Percentiles rank a stretch among this genome's conserved stretches.
phyloP scores from a whole-genome alignment of 2,888 invertebrate genomes.

The Spilosoma lubricipeda region DNA sequence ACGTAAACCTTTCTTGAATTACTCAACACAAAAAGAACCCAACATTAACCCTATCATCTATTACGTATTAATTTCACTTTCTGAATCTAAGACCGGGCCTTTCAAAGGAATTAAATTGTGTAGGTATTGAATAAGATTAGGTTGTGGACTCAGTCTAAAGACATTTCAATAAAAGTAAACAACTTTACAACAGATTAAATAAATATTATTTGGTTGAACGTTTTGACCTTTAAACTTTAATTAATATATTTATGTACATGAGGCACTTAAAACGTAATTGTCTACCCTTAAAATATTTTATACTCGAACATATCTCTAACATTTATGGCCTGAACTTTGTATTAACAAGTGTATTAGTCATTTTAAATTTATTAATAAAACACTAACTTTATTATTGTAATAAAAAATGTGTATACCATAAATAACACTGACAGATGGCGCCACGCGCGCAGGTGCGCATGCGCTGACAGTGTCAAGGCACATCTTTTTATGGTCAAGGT shows the following conservation, averaged over 20 bases:
- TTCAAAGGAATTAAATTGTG: background rate
- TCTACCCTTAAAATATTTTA: too few species aligned
- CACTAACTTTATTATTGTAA: background rate
- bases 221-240: background rate
- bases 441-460: conserved; percentile 57
- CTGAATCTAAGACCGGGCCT: background rate
- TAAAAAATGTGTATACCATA: conserved; percentile 5
- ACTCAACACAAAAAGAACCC: background rate
- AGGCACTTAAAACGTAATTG: too few species aligned
- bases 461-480: conserved; percentile 60
- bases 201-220: background rate
- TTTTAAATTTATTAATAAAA: background rate
- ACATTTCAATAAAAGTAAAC: background rate
- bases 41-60: background rate
- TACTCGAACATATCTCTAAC: background rate
- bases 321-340: background rate
- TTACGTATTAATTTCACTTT: background rate
- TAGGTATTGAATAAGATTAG: background rate
- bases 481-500: conserved; percentile 63
- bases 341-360: background rate
- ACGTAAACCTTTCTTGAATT: background rate
- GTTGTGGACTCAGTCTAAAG: background rate
- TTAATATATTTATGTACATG: background rate
- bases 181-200: background rate
- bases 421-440: conserved; percentile 54